Percentiles rank a stretch among this genome's conserved stretches.
Conservation (phyloP, 2,797 vertebrate species). For the Bradypodion ventrale region DNA sequence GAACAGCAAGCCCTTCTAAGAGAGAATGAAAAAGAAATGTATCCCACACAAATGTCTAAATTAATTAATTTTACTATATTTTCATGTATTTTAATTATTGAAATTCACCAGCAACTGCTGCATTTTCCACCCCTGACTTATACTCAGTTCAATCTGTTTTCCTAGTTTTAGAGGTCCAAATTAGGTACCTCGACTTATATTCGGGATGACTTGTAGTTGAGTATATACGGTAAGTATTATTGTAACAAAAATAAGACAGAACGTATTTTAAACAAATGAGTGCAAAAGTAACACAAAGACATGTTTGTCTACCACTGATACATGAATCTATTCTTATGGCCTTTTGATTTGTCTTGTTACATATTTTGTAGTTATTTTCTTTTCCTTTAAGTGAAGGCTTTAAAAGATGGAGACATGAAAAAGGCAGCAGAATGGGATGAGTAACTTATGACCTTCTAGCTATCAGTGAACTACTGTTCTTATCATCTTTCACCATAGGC, state of each 20-base stretch:
- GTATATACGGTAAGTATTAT: too few species aligned
- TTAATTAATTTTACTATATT: too few species aligned
- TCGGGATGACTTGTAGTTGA: too few species aligned
- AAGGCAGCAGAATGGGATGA: neutral
- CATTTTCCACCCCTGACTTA: too few species aligned
- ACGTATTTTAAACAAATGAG: neutral
- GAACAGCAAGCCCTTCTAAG: too few species aligned
- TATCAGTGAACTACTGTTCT: neutral
- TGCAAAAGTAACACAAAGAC: neutral
- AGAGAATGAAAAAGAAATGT: too few species aligned
- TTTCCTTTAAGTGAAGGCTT: neutral
- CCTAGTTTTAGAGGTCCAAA: too few species aligned
- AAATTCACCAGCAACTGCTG: too few species aligned
- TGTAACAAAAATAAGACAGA: neutral
- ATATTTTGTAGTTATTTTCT: neutral
- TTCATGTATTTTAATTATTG: too few species aligned
- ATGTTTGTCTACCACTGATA: neutral
- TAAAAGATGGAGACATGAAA: neutral
- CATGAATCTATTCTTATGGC: neutral
- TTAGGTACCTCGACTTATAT: too few species aligned
- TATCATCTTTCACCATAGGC: neutral
- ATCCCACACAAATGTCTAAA: too few species aligned
- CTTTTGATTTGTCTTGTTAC: neutral
- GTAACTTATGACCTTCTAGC: neutral
- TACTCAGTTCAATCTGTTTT: too few species aligned